Evolutionary conservation across 2,113 vertebrate species (phyloP), one percentile per base, ranked within the genome.

Genomic region (Recurvirostra avosetta): DNA sequence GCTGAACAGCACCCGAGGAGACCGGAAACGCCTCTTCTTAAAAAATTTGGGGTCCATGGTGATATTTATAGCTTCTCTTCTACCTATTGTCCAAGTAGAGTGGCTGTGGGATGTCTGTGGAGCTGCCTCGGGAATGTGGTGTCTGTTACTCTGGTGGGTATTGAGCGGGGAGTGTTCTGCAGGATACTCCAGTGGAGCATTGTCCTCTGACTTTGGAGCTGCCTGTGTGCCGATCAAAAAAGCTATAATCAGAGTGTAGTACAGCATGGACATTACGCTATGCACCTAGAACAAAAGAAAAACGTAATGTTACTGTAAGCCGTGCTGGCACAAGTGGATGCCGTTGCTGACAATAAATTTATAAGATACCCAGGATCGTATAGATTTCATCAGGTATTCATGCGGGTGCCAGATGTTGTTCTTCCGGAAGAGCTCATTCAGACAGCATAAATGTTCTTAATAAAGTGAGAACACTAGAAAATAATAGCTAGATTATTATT

Each of bases 191-290:
- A 93, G 93, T 92, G 98, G 98, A 88, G 98, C 99, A 98, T 99
- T 97, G 98, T 98, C 98, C 98, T 98, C 98, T 96, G 98, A 98
- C 96, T 98, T 98, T 76, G 99, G 98, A 98, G 98, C 99, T 98
- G 99, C 99, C 98, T 99, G 99, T 98, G 98, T 98, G 98, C 99
- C 98, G 97, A 99, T 99, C 98, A 99, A 93, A 98, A 99, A 98
- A 98, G 99, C 98, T 98, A 99, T 98, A 98, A 98, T 98, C 99
- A 99, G 99, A 99, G 99, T 98, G 99, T 99, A 99, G 98, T 98
- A 99, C 98, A 99, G 99, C 99, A 99, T 99, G 99, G 99, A 98
- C 99, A 99, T 98, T 97, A 98, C 98, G 98, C 97, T 98, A 58
- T 73, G 97, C 97, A 97, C 98, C 98, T 98, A 97, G 55, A 96